Conservation (phyloP, 2,888 invertebrate genomes). For the Asteroscopus sphinx region DNA sequence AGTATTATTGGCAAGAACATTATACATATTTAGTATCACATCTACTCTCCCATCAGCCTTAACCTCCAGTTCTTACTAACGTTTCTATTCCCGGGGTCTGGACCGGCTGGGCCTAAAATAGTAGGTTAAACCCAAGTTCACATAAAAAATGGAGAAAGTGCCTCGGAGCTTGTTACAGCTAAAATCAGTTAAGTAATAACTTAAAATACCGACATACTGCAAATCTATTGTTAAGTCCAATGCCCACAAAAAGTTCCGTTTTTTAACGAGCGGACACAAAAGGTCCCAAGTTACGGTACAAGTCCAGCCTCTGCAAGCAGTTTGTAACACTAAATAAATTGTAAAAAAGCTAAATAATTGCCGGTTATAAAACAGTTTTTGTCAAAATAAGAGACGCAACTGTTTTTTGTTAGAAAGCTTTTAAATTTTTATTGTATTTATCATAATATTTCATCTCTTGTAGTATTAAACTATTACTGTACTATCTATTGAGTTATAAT, state of each 20-base stretch:
- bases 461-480: conserved; percentile 28
- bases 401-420: conserved; percentile 39
- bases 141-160: conserved; percentile 28
- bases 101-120: too few species aligned
- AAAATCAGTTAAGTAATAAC: conserved; percentile 15
- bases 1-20: too few species aligned
- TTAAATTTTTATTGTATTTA: conserved; percentile 40
- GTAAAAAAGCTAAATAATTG: conserved; percentile 29
- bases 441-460: conserved; percentile 39
- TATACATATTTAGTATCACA: too few species aligned
- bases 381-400: conserved; percentile 38
- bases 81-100: too few species aligned
- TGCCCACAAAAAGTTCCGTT: conserved; percentile 25
- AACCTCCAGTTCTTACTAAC: too few species aligned
- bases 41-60: too few species aligned
- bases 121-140: not conserved
- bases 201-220: conserved; percentile 34
- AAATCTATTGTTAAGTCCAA: conserved; percentile 36
- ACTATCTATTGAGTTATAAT: conserved; percentile 17
- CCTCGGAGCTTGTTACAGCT: conserved; percentile 1
- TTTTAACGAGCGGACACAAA: conserved; percentile 32
- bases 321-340: conserved; percentile 18
- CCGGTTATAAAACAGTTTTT: conserved; percentile 41
- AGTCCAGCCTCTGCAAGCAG: conserved; percentile 17
- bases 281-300: conserved; percentile 44